Percentiles rank a stretch among this genome's conserved stretches.
phyloP scores from a whole-genome alignment of 2,888 invertebrate species.

The Nomada ferruginata region DNA sequence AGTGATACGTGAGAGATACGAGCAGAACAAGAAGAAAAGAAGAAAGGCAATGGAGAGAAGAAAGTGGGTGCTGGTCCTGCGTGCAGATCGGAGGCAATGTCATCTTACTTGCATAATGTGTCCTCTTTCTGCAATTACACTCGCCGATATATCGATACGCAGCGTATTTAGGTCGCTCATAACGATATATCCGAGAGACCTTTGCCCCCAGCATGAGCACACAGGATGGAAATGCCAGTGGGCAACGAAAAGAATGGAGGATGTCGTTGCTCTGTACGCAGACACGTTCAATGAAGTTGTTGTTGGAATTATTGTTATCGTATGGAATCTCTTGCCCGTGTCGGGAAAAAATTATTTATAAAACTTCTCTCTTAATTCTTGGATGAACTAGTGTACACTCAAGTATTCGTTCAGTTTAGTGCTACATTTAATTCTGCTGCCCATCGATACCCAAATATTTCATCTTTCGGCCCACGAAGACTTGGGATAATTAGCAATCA shows the following conservation, averaged over 20 bases:
- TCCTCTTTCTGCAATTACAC: constrained; percentile 68
- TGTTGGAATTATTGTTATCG: background rate
- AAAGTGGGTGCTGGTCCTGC: constrained; percentile 32
- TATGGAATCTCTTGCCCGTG: background rate
- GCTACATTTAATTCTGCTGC: too few species aligned
- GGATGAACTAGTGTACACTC: too few species aligned
- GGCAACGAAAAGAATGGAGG: constrained; percentile 22
- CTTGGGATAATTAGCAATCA: too few species aligned
- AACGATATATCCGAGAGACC: constrained; percentile 43
- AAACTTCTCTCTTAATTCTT: too few species aligned
- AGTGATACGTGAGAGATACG: background rate
- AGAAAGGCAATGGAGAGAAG: constrained; percentile 8
- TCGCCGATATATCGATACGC: constrained; percentile 37
- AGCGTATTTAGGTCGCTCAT: constrained; percentile 49
- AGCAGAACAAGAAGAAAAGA: constrained; percentile 12
- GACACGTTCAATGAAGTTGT: constrained; percentile 9
- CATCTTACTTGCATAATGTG: constrained; percentile 77
- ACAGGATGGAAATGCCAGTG: constrained; percentile 25
- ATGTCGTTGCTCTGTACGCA: background rate
- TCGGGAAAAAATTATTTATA: background rate
- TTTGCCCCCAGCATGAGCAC: constrained; percentile 37
- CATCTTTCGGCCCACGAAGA: too few species aligned
- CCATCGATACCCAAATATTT: too few species aligned
- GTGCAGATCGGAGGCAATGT: constrained; percentile 75
- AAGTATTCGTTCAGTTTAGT: too few species aligned